Percentiles rank a stretch among this genome's conserved stretches.
These are phyloP conservation scores for Noctua comes DNA, from an alignment of 2,888 invertebrate genomes.

Conservation along the genomic window DNA sequence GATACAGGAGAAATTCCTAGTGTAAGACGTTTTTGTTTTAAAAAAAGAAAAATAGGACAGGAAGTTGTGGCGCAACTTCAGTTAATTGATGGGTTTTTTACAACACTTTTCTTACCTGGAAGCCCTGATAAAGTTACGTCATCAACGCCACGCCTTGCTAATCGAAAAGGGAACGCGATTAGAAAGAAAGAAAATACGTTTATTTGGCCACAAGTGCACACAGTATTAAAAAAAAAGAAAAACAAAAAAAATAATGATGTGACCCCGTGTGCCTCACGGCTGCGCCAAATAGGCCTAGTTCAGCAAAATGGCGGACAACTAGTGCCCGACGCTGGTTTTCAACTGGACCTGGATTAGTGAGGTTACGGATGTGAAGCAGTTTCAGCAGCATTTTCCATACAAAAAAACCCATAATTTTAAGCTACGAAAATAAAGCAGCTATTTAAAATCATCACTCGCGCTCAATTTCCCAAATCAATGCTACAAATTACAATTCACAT, in stretches of 20 bases:
- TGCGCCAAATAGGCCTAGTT: too few relatives aligned
- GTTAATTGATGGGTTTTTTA: not conserved
- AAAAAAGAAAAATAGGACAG: not conserved
- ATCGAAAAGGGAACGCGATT: not conserved
- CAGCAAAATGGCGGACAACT: too few relatives aligned
- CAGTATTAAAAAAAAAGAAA: too few relatives aligned
- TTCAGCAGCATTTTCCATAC: not conserved
- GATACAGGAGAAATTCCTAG: too few relatives aligned
- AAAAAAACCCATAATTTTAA: not conserved
- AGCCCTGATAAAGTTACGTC: not conserved
- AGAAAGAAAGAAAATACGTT: not conserved
- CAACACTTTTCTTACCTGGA: not conserved
- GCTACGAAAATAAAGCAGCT: not conserved
- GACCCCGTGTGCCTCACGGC: too few relatives aligned
- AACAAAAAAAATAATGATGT: too few relatives aligned
- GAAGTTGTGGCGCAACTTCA: not conserved
- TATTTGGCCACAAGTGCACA: too few relatives aligned
- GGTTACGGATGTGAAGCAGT: too few relatives aligned
- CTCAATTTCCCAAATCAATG: constrained; percentile 10
- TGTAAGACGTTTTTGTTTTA: too few relatives aligned
- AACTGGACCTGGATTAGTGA: too few relatives aligned
- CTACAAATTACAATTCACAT: constrained; percentile 29
- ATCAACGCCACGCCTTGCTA: not conserved
- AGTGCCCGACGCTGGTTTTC: too few relatives aligned
- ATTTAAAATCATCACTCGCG: not conserved